Evolutionary conservation across 2,888 invertebrate species (phyloP).

Genomic region (Dione vanillae): DNA sequence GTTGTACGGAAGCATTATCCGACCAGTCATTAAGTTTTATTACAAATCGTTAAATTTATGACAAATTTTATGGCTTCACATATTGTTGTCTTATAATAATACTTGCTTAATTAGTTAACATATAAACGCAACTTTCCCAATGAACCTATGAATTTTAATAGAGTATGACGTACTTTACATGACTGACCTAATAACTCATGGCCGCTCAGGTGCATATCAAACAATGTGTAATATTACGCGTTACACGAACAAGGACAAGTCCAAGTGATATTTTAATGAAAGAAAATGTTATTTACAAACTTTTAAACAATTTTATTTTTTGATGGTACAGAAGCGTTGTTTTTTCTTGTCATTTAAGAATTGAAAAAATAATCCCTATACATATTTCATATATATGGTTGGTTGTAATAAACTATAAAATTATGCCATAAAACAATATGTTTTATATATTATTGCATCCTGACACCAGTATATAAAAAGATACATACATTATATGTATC

Average conservation of each 20-base stretch:
- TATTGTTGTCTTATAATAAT: neutral
- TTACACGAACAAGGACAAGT: neutral
- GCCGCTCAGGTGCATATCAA: conserved; percentile 28
- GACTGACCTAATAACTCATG: conserved; percentile 49
- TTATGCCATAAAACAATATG: too few species aligned
- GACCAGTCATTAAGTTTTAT: conserved; percentile 1
- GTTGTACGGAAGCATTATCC: neutral
- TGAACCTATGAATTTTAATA: conserved; percentile 52
- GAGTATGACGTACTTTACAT: conserved; percentile 50
- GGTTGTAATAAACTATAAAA: too few species aligned
- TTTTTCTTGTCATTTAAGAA: too few species aligned
- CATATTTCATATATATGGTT: too few species aligned
- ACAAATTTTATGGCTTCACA: neutral
- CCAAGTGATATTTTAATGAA: neutral
- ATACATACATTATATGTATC: neutral
- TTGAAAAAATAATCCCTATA: too few species aligned
- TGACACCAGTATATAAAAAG: too few species aligned
- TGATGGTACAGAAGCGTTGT: too few species aligned
- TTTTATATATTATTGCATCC: too few species aligned
- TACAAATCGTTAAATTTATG: conserved; percentile 7
- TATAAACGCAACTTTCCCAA: conserved; percentile 29
- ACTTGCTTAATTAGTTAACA: conserved; percentile 19
- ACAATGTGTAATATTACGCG: neutral
- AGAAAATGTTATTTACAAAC: neutral
- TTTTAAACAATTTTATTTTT: neutral